Evolutionary conservation across 2,797 vertebrate species (phyloP).

Genomic region (Enteromius thamalakanensis): DNA sequence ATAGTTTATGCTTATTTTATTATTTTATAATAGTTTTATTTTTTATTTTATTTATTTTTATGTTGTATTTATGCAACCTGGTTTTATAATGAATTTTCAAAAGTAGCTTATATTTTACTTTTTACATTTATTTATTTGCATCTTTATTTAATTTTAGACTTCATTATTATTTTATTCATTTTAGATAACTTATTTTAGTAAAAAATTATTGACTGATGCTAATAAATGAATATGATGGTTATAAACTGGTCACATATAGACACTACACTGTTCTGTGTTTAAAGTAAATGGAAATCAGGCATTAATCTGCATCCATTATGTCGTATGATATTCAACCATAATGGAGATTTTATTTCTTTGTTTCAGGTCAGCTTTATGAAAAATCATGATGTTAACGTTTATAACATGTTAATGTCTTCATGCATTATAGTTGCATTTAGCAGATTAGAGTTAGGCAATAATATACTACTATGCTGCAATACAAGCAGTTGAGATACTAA

Average conservation of each 20-base stretch:
- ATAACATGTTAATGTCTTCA: background rate
- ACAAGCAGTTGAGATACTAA: background rate
- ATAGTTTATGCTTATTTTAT: background rate
- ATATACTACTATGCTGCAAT: background rate
- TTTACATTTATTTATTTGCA: background rate
- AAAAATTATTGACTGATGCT: no score
- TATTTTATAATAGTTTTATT: background rate
- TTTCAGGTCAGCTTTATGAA: background rate
- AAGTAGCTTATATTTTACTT: background rate
- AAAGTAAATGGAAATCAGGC: background rate
- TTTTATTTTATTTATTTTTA: background rate
- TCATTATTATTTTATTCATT: no score
- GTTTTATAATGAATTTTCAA: background rate
- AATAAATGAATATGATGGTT: background rate
- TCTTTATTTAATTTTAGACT: background rate
- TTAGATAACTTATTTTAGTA: no score
- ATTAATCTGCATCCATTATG: background rate
- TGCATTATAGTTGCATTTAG: background rate
- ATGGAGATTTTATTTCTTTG: background rate
- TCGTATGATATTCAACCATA: background rate
- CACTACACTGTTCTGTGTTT: background rate
- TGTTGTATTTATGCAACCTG: background rate
- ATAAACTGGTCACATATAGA: background rate
- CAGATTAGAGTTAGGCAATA: background rate
- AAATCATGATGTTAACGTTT: background rate